A percentile compares a stretch with the other conserved stretches of the same genome.
Evolutionary conservation across 2,113 vertebrate genomes (phyloP).

Genomic region (Phocoena sinus): DNA sequence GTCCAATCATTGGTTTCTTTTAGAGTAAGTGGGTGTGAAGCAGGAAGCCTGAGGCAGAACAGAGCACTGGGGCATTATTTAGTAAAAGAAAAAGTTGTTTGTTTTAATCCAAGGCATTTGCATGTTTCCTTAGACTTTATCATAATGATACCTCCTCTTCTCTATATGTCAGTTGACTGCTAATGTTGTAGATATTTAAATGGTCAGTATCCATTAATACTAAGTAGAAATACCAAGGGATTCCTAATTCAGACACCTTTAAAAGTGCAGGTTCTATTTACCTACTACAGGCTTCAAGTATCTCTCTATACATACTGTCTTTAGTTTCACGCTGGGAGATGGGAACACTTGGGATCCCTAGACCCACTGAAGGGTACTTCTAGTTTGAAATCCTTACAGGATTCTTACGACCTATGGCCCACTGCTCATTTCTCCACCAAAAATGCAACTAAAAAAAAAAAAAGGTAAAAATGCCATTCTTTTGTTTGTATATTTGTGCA

Average conservation of each 20-base stretch:
- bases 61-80: background rate
- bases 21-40: background rate
- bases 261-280: background rate
- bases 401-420: background rate
- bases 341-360: background rate
- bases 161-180: background rate
- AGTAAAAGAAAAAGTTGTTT: background rate
- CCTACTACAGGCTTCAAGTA: background rate
- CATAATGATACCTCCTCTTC: background rate
- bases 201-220: background rate
- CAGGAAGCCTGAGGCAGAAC: background rate
- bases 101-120: background rate
- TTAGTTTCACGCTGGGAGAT: background rate
- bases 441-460: background rate
- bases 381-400: background rate
- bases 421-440: background rate
- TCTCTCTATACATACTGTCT: background rate
- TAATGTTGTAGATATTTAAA: constrained; percentile 11
- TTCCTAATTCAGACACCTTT: background rate
- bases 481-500: background rate
- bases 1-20: background rate
- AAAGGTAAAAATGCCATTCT: background rate
- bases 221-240: background rate
- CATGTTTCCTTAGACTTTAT: background rate
- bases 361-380: background rate